Percentiles rank a stretch among this genome's conserved stretches.
Evolutionary conservation across 1,140 invertebrate genomes (phyloP).

Genomic region (Pachypsylla venusta): DNA sequence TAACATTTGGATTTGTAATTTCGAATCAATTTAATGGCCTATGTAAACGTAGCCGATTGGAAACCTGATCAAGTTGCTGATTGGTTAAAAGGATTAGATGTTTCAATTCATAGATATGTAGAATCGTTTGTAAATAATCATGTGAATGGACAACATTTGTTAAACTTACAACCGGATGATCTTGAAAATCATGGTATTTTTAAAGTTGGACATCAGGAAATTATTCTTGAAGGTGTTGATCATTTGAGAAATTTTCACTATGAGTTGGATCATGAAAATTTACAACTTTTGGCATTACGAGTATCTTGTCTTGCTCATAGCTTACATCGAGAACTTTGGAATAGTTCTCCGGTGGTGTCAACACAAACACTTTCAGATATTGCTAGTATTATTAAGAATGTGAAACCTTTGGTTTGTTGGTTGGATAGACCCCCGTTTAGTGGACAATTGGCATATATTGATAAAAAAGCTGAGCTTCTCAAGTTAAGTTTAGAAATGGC

Average conservation of each 20-base stretch:
- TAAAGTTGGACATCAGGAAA: slow-evolving; percentile 82
- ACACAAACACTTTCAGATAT: slow-evolving; percentile 70
- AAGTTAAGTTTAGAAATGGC: slow-evolving; percentile 69
- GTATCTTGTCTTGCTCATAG: slow-evolving; percentile 68
- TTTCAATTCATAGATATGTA: slow-evolving; percentile 60
- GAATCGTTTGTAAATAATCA: slow-evolving; percentile 63
- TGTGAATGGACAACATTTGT: slow-evolving; percentile 63
- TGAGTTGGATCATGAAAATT: slow-evolving; percentile 75
- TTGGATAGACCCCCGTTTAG: slow-evolving; percentile 60
- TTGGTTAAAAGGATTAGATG: slow-evolving; percentile 81
- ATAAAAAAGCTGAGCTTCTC: slow-evolving; percentile 51
- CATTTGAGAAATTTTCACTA: slow-evolving; percentile 78
- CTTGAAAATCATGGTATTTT: slow-evolving; percentile 68
- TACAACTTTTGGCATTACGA: slow-evolving; percentile 70
- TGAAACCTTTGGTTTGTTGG: slow-evolving; percentile 81
- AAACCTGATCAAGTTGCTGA: slow-evolving; percentile 82
- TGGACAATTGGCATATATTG: slow-evolving; percentile 48
- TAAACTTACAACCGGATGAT: slow-evolving; percentile 70
- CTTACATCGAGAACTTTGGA: slow-evolving; percentile 49
- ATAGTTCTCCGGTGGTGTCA: slow-evolving; percentile 49
- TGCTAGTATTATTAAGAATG: slow-evolving; percentile 57
- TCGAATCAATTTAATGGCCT: slow-evolving; percentile 47
- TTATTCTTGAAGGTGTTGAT: slow-evolving; percentile 79
- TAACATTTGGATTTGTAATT: background rate
- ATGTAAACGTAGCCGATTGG: slow-evolving; percentile 83